These are phyloP conservation scores for Aurelia sp. DNA, from an alignment of 30 jellyfish, hydroid and myxozoan genomes.

Conservation along the genomic window DNA sequence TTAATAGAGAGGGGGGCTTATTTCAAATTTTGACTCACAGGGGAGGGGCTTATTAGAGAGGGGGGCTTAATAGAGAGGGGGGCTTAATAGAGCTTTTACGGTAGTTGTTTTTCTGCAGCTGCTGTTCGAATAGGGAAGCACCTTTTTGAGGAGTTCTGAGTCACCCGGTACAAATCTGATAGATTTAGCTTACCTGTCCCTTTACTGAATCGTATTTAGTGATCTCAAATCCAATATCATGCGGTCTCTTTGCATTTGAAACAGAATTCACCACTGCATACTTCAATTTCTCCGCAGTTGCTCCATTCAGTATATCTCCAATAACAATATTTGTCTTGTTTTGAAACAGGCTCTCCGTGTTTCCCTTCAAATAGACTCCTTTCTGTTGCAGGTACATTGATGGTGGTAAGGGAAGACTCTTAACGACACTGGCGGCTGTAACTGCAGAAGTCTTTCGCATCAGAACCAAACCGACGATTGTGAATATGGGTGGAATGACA, in stretches of 20 bases:
- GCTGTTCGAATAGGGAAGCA: too few species aligned
- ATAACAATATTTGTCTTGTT: constrained; percentile 6
- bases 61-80: too few species aligned
- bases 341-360: constrained; percentile 68
- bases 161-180: too few species aligned
- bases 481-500: constrained; percentile 70
- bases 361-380: not conserved
- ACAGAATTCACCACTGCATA: constrained; percentile 34
- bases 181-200: constrained; percentile 54
- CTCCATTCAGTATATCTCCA: constrained; percentile 29
- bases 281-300: constrained; percentile 28
- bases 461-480: constrained; percentile 74
- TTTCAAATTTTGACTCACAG: too few species aligned
- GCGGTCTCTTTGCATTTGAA: constrained; percentile 47
- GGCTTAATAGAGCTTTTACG: too few species aligned
- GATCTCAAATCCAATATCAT: constrained; percentile 62
- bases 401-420: constrained; percentile 50
- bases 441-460: constrained; percentile 33
- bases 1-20: too few species aligned
- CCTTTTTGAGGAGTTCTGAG: too few species aligned
- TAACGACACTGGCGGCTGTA: constrained; percentile 50
- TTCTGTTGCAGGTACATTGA: constrained; percentile 65
- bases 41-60: too few species aligned
- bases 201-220: not conserved
- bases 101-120: too few species aligned